Conservation (phyloP, 2,888 invertebrate species). For the Cryptus viduatorius region DNA sequence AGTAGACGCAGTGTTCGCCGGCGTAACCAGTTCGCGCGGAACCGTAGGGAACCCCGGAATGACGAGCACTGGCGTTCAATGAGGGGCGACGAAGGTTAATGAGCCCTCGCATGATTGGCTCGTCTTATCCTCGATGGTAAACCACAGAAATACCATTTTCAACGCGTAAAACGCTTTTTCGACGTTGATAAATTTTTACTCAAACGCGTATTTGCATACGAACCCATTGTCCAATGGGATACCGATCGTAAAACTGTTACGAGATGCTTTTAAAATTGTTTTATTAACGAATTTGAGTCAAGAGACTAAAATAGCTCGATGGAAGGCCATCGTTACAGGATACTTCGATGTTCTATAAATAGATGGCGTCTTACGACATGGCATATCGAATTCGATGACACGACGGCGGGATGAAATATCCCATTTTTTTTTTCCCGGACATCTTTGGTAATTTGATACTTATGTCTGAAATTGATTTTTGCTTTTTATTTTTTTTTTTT, state of each 20-base stretch:
- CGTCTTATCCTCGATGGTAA: conserved; percentile 14
- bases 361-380: too few species aligned
- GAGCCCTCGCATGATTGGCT: conserved; percentile 79
- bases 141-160: background rate
- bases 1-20: background rate
- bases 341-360: too few species aligned
- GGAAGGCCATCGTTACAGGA: too few species aligned
- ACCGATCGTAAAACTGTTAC: background rate
- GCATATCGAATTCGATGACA: too few species aligned
- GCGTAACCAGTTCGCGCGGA: background rate
- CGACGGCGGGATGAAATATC: too few species aligned
- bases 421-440: background rate
- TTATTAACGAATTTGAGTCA: background rate
- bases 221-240: background rate
- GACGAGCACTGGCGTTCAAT: conserved; percentile 74
- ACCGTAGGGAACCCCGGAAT: conserved; percentile 63
- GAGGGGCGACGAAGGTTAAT: conserved; percentile 79
- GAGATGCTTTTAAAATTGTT: background rate
- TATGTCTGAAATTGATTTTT: too few species aligned
- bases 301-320: too few species aligned
- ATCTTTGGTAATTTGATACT: background rate
- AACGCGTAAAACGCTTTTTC: conserved; percentile 45
- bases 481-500: background rate
- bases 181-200: conserved; percentile 80
- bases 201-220: conserved; percentile 53